Evolutionary conservation across 2,113 vertebrate genomes (phyloP), one percentile per base, ranked within the genome.

Genomic region (Platichthys stellatus): DNA sequence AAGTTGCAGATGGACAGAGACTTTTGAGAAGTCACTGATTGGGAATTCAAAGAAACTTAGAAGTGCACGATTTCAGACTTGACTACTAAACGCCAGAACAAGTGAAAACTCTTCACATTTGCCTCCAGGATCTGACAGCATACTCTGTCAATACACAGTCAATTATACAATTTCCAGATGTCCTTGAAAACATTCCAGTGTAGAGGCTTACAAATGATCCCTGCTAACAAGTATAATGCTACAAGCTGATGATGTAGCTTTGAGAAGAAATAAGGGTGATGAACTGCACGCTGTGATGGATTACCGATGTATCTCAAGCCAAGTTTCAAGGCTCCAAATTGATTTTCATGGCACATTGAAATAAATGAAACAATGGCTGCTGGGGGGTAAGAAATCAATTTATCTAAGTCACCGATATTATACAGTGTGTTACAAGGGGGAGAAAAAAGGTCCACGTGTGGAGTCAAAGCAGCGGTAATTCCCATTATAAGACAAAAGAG

Each of bases 301-400:
- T 84, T 54, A 71, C 56, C 10, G 51, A n/a, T 38, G 31, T 4
- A 28, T 63, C 56, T 58, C 2, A 63, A 69, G 60, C 63, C 21
- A 76, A 66, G 74, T 72, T 83, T 78, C 61, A 81, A 77, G 68
- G 72, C 56, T 61, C 23, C 35, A 69, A 81, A 86, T 57, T 77
- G 40, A 82, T 84, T 79, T 82, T 72, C 40, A 75, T 61, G 53
- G 61, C 68, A 76, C 40, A 28, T 43, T 72, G 24, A 75, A 84
- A 86, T 72, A 8, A 80, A 83, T 83, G 47, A 75, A 69, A 78
- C 49, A 68, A 54, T 24, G 26, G 56, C 69, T 74, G 69, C 68
- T 54, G 63, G 64, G 54, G 26, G 13, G 51, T 71, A 69, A 59
- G 45, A 63, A 63, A 76, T 80, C 28, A 12, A 74, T 86, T 64